phyloP scores from a whole-genome alignment of 2,113 vertebrate genomes.

The Xyliphius kryptos region DNA sequence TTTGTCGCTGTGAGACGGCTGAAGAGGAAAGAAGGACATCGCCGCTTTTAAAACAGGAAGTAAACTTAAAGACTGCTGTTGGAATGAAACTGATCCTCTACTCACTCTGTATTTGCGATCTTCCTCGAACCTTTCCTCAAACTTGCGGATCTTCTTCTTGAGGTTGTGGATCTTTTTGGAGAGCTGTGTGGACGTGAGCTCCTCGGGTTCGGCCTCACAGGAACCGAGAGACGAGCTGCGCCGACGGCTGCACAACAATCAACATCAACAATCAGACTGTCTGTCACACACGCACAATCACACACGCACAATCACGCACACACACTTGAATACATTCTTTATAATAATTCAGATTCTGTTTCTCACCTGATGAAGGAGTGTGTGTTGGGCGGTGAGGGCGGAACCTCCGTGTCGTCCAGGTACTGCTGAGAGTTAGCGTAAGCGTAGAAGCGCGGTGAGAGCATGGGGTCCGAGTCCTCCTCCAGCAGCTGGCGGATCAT shows the following conservation, averaged over 20 bases:
- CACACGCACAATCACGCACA: no score
- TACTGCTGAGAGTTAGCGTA: slow-evolving; percentile 88
- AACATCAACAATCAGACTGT: not conserved
- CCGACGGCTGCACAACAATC: slow-evolving; percentile 68
- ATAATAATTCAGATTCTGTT: no score
- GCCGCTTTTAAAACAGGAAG: no score
- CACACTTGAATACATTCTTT: no score
- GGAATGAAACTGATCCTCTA: no score
- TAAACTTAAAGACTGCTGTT: no score
- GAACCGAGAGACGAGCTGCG: slow-evolving; percentile 89
- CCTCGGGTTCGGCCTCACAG: slow-evolving; percentile 80
- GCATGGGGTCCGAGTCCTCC: slow-evolving; percentile 86
- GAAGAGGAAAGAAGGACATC: slow-evolving; percentile 35
- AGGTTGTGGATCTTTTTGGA: slow-evolving; percentile 87
- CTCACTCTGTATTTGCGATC: slow-evolving; percentile 91
- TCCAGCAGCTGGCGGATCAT: slow-evolving; percentile 88
- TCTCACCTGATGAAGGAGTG: slow-evolving; percentile 90
- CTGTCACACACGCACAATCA: no score
- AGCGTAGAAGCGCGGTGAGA: slow-evolving; percentile 92
- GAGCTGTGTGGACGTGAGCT: slow-evolving; percentile 84
- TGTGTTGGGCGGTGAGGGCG: slow-evolving; percentile 92
- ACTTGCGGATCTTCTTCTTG: slow-evolving; percentile 92
- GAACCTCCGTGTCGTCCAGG: slow-evolving; percentile 92
- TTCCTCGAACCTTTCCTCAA: slow-evolving; percentile 91
- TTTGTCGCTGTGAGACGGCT: slow-evolving; percentile 97